Percentiles rank a stretch among this genome's conserved stretches.
phyloP scores from a whole-genome alignment of 2,113 vertebrate species.

The Nothobranchius kuhntae region DNA sequence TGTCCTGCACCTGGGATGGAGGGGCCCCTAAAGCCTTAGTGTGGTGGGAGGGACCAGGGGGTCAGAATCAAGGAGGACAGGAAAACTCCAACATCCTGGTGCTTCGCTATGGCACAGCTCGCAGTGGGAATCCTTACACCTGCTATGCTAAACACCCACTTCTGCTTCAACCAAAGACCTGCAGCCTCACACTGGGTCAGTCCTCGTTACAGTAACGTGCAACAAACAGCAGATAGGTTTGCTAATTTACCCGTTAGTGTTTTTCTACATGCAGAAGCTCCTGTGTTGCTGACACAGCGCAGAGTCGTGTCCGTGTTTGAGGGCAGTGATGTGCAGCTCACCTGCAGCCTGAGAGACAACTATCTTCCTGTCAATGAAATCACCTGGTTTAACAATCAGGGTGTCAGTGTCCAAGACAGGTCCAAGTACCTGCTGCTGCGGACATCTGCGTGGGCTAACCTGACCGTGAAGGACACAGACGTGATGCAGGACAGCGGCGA shows the following conservation, averaged over 20 bases:
- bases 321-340: constrained; percentile 81
- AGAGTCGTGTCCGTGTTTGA: constrained; percentile 82
- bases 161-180: constrained; percentile 61
- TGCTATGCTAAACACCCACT: constrained; percentile 85
- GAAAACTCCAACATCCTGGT: constrained; percentile 77
- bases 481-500: constrained; percentile 78
- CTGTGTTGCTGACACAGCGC: constrained; percentile 77
- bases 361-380: constrained; percentile 73
- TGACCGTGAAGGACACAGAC: constrained; percentile 80
- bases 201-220: not conserved
- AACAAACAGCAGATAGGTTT: not conserved
- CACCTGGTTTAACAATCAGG: constrained; percentile 85
- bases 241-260: not conserved
- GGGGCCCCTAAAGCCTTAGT: constrained; percentile 80
- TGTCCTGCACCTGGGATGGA: constrained; percentile 87
- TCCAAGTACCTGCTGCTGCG: constrained; percentile 80
- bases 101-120: constrained; percentile 70
- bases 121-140: constrained; percentile 78
- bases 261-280: constrained; percentile 76
- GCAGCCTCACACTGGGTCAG: constrained; percentile 85
- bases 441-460: constrained; percentile 79
- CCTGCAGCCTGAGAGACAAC: constrained; percentile 77
- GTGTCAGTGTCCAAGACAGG: constrained; percentile 62
- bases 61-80: constrained; percentile 61
- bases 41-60: constrained; percentile 79